Base-by-base conservation (phyloP, 1,140 invertebrate genomes). In the Listronotus bonariensis region DNA sequence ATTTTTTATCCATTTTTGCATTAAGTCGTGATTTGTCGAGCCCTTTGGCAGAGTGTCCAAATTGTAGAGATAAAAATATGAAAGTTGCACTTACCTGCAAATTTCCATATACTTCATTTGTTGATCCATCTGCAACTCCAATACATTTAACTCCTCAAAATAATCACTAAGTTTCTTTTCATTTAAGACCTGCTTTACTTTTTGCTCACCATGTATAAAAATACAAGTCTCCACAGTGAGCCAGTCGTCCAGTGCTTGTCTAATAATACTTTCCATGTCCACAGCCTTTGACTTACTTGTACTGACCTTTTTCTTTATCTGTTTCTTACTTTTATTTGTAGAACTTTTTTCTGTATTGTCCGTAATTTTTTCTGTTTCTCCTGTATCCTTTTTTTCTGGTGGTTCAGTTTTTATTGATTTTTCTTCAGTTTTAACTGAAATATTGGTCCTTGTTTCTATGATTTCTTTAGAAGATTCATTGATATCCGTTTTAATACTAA, bases 181-280 rank as follows among this genome's bases (percentile, higher is more conserved):
- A 46, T 75, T 68, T 2, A 87, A 75, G 65, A 84, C 78, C 74
- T 83, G 77, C 76, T 81, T 84, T 6, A 86, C 78, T 76, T 78
- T 82, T 36, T 79, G 76, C 73, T 86, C 82, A 3, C 84, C 84
- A 76, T 83, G 82, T 54, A 87, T 63, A 68, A 82, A 83, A 8
- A 83, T 70, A 55, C 83, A 72, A 3, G 84, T 82, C 53, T 86
- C 85, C 15, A 86, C 67, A n/a, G 81, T 83, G 62, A 86, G 80
- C 85, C 85, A 87, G 74, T 85, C 82, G 12, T 80, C 76, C 18
- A 87, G 64, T 73, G 79, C 81, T 73, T 82, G 82, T 72, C 83
- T 82, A 36, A 86, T 78, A 68, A 56, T 18, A 12, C 17, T 52
- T 64, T 72, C 69, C 32, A 69, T 58, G 7, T 45, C n/a, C 54